phyloP scores from a whole-genome alignment of 2,888 invertebrate genomes.

The Cartodere bifasciata region DNA sequence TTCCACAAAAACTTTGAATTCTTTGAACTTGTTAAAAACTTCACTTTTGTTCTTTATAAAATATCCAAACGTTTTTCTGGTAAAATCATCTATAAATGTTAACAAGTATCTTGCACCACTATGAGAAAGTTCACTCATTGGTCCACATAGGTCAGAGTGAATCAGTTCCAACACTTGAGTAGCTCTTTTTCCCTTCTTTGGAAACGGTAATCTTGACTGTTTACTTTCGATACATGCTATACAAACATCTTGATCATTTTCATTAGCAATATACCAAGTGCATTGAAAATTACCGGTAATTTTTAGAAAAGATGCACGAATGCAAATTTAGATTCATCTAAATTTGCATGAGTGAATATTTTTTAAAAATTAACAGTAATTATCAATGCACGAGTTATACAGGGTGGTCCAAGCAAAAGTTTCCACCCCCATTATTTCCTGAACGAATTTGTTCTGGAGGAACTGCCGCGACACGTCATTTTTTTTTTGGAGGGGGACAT shows the following conservation, averaged over 20 bases:
- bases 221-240: conserved; percentile 1
- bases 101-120: conserved; percentile 8
- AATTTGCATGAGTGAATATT: too few relatives aligned
- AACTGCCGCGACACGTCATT: too few relatives aligned
- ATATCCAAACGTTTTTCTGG: conserved; percentile 15
- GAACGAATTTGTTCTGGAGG: too few relatives aligned
- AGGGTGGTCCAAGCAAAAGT: too few relatives aligned
- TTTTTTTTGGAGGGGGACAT: too few relatives aligned
- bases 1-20: conserved; percentile 19
- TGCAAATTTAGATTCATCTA: too few relatives aligned
- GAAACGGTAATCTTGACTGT: conserved; percentile 2
- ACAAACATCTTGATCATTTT: conserved; percentile 1
- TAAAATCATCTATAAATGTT: conserved; percentile 8
- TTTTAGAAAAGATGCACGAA: too few relatives aligned
- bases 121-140: conserved; percentile 6
- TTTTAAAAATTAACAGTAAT: too few relatives aligned
- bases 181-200: conserved; percentile 2
- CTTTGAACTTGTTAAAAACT: conserved; percentile 16
- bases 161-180: conserved; percentile 5
- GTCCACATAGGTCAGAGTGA: conserved; percentile 10
- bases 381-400: too few relatives aligned
- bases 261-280: too few relatives aligned
- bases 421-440: too few relatives aligned
- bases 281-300: too few relatives aligned
- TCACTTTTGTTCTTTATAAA: conserved; percentile 25